Evolutionary conservation across 2,888 invertebrate species (phyloP).

Genomic region (Operophtera brumata): DNA sequence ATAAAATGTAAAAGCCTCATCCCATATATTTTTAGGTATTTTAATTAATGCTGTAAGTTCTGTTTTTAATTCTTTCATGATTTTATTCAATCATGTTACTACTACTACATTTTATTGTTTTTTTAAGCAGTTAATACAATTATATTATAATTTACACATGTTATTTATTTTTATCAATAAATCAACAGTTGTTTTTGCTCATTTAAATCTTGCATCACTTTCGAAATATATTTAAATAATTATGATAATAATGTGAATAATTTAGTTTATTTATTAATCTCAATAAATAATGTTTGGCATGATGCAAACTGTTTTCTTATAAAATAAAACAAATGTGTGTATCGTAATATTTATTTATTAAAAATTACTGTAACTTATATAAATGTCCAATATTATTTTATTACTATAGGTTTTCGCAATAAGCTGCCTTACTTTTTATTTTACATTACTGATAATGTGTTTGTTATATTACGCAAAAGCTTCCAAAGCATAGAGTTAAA

Average conservation of each 20-base stretch:
- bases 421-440: slow-evolving; percentile 67
- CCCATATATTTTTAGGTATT: too few species aligned
- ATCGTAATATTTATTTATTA: slow-evolving; percentile 64
- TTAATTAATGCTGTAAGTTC: background rate
- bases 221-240: background rate
- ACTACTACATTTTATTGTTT: too few species aligned
- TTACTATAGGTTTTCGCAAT: slow-evolving; percentile 50
- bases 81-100: background rate
- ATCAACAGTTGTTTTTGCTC: background rate
- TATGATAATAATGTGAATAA: too few species aligned
- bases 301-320: slow-evolving; percentile 14
- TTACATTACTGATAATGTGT: slow-evolving; percentile 54
- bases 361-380: slow-evolving; percentile 67
- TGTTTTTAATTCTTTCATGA: background rate
- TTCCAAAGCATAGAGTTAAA: slow-evolving; percentile 67
- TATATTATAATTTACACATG: background rate
- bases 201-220: background rate
- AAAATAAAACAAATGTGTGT: slow-evolving; percentile 44
- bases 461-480: slow-evolving; percentile 67
- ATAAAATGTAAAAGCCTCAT: too few species aligned
- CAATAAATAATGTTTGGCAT: background rate
- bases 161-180: background rate
- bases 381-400: slow-evolving; percentile 56
- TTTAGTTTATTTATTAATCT: background rate
- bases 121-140: too few species aligned